Percentiles rank a stretch among this genome's conserved stretches.
Conservation (phyloP, 1,140 invertebrate genomes). For the Tribolium castaneum region DNA sequence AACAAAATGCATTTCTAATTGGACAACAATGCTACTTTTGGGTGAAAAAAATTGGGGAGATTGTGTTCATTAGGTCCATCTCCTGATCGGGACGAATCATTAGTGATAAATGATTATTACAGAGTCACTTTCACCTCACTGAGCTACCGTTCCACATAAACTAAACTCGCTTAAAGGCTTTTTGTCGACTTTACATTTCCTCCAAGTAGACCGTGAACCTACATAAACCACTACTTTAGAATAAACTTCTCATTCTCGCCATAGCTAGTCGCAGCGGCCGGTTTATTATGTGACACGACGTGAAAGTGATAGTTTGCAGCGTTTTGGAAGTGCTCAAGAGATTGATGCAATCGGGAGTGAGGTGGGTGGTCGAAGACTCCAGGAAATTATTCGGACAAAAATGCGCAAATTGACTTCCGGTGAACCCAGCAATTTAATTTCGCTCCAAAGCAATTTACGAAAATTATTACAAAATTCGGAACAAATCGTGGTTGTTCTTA, state of each 20-base stretch:
- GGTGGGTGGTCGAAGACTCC: background rate
- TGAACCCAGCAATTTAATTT: background rate
- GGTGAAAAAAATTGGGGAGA: background rate
- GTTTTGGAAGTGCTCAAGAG: background rate
- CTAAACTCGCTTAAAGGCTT: constrained; percentile 40
- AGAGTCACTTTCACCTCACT: constrained; percentile 43
- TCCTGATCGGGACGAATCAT: background rate
- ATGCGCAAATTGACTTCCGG: background rate
- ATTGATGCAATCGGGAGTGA: constrained; percentile 1
- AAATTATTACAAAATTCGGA: background rate
- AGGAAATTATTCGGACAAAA: constrained; percentile 1
- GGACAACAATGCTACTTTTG: background rate
- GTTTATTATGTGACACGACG: constrained; percentile 33
- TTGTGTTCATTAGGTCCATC: constrained; percentile 1
- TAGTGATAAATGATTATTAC: background rate
- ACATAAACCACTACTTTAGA: constrained; percentile 42
- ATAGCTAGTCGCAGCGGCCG: background rate
- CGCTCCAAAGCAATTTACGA: background rate
- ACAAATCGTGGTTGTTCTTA: background rate
- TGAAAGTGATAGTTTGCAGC: constrained; percentile 32
- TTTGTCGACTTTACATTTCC: constrained; percentile 32
- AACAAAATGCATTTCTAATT: background rate
- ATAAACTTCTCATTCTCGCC: constrained; percentile 42
- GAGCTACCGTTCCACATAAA: constrained; percentile 44
- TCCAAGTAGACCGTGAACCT: constrained; percentile 47